These are phyloP conservation scores for Vireo griseus DNA, from an alignment of 2,797 vertebrate genomes.

Conservation along the genomic window DNA sequence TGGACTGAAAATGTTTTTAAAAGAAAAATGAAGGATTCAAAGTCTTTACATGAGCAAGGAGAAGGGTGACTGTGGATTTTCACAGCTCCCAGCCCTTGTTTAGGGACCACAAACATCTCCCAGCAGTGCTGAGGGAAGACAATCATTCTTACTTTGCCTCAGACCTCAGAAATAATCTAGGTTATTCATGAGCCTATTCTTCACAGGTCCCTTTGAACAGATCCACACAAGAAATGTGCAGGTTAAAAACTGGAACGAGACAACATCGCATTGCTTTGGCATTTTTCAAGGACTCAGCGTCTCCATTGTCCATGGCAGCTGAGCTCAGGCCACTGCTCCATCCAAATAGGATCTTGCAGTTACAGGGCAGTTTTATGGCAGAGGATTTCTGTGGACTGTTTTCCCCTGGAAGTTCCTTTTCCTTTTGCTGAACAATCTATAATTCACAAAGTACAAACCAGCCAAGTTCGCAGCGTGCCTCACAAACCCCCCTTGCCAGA, in stretches of 20 bases:
- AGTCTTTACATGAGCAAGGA: background rate
- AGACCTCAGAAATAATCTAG: background rate
- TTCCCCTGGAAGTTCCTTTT: background rate
- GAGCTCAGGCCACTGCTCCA: fast-evolving
- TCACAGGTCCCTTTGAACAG: background rate
- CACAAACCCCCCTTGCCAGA: background rate
- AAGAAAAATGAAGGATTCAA: background rate
- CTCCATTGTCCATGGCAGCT: fast-evolving
- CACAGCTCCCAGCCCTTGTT: background rate
- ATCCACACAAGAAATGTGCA: background rate
- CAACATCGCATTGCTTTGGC: background rate
- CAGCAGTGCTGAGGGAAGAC: background rate
- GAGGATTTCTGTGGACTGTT: background rate
- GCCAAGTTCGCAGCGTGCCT: background rate
- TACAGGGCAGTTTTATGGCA: background rate
- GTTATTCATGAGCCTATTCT: background rate
- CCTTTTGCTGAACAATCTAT: background rate
- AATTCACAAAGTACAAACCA: background rate
- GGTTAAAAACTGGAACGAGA: background rate
- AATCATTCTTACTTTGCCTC: background rate
- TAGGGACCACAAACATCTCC: background rate
- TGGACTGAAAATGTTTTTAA: background rate
- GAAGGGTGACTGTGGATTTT: background rate
- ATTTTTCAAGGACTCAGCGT: background rate
- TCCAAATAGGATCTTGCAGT: fast-evolving